Conservation (phyloP, 2,888 invertebrate species). For the Pammene aurita region DNA sequence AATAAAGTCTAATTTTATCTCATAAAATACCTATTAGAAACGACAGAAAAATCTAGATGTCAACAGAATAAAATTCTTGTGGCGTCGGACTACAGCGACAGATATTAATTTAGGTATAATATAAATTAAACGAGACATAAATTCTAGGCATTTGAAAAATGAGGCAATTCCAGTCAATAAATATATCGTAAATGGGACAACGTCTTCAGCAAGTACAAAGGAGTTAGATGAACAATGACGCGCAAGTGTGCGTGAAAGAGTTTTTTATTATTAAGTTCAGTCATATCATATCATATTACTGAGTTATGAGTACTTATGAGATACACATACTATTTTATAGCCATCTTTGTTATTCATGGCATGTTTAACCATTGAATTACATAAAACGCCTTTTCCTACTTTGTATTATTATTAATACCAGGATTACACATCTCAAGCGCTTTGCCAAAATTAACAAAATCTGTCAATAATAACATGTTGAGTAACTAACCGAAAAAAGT, state of each 20-base stretch:
- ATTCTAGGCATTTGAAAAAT: not conserved
- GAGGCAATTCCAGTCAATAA: not conserved
- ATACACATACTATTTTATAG: not conserved
- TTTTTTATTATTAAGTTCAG: not conserved
- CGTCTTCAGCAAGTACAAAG: constrained; percentile 1
- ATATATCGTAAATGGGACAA: constrained; percentile 18
- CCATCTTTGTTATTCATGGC: no score
- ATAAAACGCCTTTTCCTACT: no score
- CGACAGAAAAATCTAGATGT: no score
- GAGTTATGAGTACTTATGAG: not conserved
- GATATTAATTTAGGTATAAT: no score
- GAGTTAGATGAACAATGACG: not conserved
- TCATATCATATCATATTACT: not conserved
- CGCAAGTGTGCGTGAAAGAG: not conserved
- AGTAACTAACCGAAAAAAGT: no score
- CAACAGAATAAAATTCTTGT: not conserved
- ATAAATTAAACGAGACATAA: not conserved
- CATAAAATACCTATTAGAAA: no score
- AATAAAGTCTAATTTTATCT: no score
- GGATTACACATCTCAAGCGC: no score
- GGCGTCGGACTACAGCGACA: not conserved
- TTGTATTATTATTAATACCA: no score
- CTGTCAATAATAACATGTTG: no score
- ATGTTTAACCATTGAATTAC: not conserved
- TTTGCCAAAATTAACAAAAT: no score